Percentiles rank a stretch among this genome's conserved stretches.
phyloP scores from a whole-genome alignment of 2,113 vertebrate species.

The Lepidothrix coronata region DNA sequence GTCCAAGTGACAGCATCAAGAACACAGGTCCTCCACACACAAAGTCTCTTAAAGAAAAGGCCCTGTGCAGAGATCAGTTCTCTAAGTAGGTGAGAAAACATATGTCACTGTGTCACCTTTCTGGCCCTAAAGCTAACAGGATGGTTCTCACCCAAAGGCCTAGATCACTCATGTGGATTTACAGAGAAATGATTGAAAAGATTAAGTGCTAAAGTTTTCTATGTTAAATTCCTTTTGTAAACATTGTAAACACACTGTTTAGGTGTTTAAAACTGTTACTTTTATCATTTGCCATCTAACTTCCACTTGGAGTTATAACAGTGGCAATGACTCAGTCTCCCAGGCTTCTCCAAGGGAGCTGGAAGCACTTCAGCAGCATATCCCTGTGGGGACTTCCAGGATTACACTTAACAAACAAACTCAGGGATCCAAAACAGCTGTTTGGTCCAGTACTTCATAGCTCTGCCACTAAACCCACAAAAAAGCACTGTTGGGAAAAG shows the following conservation, averaged over 20 bases:
- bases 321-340: neutral
- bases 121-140: neutral
- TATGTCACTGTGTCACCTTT: neutral
- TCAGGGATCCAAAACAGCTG: neutral
- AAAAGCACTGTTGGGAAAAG: neutral
- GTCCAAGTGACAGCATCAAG: neutral
- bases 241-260: neutral
- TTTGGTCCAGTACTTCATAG: neutral
- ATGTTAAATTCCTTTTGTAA: neutral
- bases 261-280: neutral
- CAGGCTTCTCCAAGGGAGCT: neutral
- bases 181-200: neutral
- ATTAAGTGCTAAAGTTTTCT: neutral
- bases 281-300: neutral
- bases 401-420: neutral
- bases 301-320: neutral
- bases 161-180: neutral
- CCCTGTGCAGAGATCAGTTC: fast-evolving
- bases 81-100: neutral
- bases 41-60: neutral
- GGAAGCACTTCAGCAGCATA: neutral
- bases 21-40: neutral
- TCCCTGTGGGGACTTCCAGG: neutral
- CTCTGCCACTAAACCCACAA: neutral
- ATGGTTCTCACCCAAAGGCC: neutral